phyloP scores from a whole-genome alignment of 2,797 vertebrate genomes.

The Argentina silus region DNA sequence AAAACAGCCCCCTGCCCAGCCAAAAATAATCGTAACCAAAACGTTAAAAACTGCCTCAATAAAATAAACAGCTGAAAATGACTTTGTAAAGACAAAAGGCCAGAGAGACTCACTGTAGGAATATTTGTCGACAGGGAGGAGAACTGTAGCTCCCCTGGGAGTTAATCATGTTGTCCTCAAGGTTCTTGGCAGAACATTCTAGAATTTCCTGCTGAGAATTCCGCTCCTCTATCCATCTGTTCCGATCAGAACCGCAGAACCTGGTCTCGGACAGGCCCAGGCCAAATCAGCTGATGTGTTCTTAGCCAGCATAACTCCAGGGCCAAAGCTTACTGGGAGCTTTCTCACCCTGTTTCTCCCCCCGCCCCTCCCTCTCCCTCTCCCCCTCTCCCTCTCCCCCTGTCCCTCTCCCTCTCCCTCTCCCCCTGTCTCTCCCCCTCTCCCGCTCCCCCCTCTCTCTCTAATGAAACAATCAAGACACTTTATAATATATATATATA shows the following conservation, averaged over 20 bases:
- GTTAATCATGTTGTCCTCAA: slow-evolving; percentile 28
- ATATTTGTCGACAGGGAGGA: neutral
- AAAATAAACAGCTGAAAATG: neutral
- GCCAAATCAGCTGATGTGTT: slow-evolving; percentile 47
- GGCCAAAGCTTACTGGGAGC: slow-evolving; percentile 20
- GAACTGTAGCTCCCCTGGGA: slow-evolving; percentile 20
- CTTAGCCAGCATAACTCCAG: slow-evolving; percentile 44
- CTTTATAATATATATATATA: no score
- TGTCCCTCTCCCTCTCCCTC: no score
- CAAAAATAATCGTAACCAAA: slow-evolving; percentile 1
- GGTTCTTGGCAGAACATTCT: slow-evolving; percentile 66
- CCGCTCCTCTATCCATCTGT: slow-evolving; percentile 64
- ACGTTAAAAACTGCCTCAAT: neutral
- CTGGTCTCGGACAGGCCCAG: slow-evolving; percentile 35
- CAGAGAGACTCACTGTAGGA: neutral
- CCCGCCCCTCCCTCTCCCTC: neutral
- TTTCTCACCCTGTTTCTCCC: neutral
- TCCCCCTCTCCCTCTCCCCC: slow-evolving; percentile 7
- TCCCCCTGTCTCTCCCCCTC: slow-evolving; percentile 1
- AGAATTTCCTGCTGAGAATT: slow-evolving; percentile 68
- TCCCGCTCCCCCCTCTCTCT: no score
- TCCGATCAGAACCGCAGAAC: slow-evolving; percentile 55
- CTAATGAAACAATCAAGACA: slow-evolving; percentile 53
- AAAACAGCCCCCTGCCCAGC: neutral
- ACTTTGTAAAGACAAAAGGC: neutral